phyloP scores from a whole-genome alignment of 2,113 vertebrate genomes.

The Lepidothrix coronata region DNA sequence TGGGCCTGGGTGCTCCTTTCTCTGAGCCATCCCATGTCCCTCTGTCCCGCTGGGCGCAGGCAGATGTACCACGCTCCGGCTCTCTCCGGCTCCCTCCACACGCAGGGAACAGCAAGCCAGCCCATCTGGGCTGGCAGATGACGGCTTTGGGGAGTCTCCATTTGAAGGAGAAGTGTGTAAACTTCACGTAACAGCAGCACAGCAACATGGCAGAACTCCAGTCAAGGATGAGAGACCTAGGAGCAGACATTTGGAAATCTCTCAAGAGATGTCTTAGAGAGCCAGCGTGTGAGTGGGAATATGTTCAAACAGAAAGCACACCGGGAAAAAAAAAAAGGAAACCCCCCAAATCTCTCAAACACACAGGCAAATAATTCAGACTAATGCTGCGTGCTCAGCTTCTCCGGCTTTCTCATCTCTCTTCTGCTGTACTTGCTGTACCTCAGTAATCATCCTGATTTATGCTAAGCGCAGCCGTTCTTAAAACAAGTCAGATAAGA shows the following conservation, averaged over 20 bases:
- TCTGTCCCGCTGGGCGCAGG: background rate
- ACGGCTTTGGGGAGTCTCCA: background rate
- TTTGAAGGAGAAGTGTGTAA: slow-evolving; percentile 3
- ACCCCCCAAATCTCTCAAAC: background rate
- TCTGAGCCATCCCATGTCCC: background rate
- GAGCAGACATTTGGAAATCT: background rate
- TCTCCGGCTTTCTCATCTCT: background rate
- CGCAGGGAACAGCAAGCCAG: background rate
- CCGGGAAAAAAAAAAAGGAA: background rate
- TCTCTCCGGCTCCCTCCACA: background rate
- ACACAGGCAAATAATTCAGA: background rate
- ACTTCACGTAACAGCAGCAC: background rate
- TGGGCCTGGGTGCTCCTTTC: accelerated
- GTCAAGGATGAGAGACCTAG: background rate
- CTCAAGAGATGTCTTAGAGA: background rate
- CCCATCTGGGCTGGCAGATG: slow-evolving; percentile 7
- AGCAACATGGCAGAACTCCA: background rate
- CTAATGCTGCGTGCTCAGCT: background rate
- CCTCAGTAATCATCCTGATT: background rate
- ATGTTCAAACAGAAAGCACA: background rate
- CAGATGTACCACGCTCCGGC: background rate
- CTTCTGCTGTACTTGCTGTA: background rate
- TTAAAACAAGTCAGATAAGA: background rate
- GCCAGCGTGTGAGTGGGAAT: background rate
- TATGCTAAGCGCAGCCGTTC: background rate